Base-by-base conservation (phyloP, 2,797 vertebrate genomes). In the Chelmon rostratus region DNA sequence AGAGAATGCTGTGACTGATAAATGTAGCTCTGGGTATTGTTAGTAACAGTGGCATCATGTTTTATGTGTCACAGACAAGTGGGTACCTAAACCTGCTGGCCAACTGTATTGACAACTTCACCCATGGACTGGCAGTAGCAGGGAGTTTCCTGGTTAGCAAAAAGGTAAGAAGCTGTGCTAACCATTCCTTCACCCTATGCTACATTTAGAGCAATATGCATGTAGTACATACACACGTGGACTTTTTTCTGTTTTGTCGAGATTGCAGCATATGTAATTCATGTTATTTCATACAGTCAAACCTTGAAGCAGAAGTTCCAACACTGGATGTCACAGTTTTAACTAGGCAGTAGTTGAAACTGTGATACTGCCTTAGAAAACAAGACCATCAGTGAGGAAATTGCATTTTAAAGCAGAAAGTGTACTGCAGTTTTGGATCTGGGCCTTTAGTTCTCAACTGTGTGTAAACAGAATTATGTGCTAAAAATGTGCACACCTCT, bases 31-130 rank as follows among this genome's bases (percentile, higher is more conserved):
- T 38, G 25, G 21, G 0, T 59, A 21, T 66, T 31, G 16, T 78
- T 37, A 58, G n/a, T 76, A 71, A 80, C 23, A 18, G 9, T 8
- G 8, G 8, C 25, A 12, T 58, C 54, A 6, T 77, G 44, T 58
- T 74, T 72, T 21, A 1, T 86, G 31, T 81, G 1, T 82, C 73
- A 64, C 94, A 99, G 98, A 97, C 96, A 18, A 98, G 97, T 54
- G 98, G 98, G 82, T 99, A 99, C 93, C 95, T 99, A 84, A 99
- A 99, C 91, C 95, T 99, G 11, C 90, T 99, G 88, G 98, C 98
- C 73, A 99, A 99, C 94, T 98, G 97, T 88, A 97, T 99, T 42
- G 98, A 99, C 91, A 99, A 99, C 94, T 99, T 99, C 91, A 99
- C 98, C n/a, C 98, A 99, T 0, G 98, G 98, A 42, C 93, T 99